A percentile compares a stretch with the other conserved stretches of the same genome.
These are phyloP conservation scores for Pseudorectes ferrugineus DNA, from an alignment of 2,113 vertebrate genomes.

Conservation along the genomic window DNA sequence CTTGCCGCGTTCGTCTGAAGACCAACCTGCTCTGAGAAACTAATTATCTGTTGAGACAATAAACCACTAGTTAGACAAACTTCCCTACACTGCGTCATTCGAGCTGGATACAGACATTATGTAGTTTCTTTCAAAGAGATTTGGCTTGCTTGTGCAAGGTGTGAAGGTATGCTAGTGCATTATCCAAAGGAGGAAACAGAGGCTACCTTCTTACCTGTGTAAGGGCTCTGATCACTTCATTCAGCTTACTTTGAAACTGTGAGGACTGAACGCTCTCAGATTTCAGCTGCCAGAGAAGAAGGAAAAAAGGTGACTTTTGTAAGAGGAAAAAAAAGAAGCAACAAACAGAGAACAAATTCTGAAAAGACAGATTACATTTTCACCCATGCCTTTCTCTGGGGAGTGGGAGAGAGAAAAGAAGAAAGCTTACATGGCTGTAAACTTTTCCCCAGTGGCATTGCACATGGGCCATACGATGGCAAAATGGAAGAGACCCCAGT, in stretches of 20 bases:
- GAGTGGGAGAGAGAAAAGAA: neutral
- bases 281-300: constrained; percentile 74
- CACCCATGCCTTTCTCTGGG: neutral
- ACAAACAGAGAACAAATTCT: neutral
- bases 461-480: neutral
- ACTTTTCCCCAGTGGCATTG: neutral
- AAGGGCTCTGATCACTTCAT: constrained; percentile 88
- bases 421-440: neutral
- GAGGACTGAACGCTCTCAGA: constrained; percentile 81
- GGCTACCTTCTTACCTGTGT: constrained; percentile 80
- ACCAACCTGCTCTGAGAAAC: constrained; percentile 87
- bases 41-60: constrained; percentile 77
- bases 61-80: neutral
- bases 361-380: neutral
- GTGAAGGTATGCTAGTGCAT: neutral
- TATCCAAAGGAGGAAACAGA: neutral
- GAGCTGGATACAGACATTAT: neutral
- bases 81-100: neutral
- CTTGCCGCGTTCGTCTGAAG: constrained; percentile 91
- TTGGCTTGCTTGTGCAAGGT: neutral
- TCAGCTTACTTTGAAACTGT: constrained; percentile 84
- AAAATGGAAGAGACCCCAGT: neutral
- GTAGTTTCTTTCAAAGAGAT: neutral
- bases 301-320: neutral
- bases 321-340: neutral